Base-by-base conservation (phyloP, 2,888 invertebrate species). In the Urechis unicinctus region DNA sequence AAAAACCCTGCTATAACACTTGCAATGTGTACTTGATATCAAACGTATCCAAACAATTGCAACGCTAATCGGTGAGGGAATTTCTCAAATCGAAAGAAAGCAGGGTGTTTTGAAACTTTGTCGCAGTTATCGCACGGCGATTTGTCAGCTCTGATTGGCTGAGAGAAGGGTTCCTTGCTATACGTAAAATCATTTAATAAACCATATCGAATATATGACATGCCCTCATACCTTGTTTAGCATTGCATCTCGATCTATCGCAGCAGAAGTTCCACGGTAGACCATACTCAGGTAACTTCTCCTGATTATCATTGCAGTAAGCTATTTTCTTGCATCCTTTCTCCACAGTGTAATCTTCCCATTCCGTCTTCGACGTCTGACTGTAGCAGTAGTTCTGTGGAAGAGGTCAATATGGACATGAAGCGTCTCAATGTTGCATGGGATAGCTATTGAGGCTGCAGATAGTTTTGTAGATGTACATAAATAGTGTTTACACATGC, bases 181-280 rank as follows among this genome's bases (percentile, higher is more conserved):
- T 13, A 49, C 30, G 6, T 49, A 9, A 22, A 22, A 51, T 36
- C 36, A 36, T 36, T 9, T 36, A 36, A 36, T 13, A 13, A 36
- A 36, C 6, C 6, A 45, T 21, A 45, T 36, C 13, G 30, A 31
- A 9, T n/a, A n/a, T n/a, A n/a, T n/a, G n/a, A 43, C 50, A n/a
- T 50, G 17, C 9, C 9, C 21, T n/a, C 51, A 47, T 44, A 61
- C 61, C 60, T 22, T 57, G 58, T 31, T 63, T 63, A 48, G 63
- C 61, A 31, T 63, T 63, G 31, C 63, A 63, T 28, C 63, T 45
- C 5, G 59, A 51, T 30, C 51, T 50, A 9, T 59, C 58, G 46
- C 63, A 63, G 53, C 63, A 63, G 58, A 63, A 63, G 56, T 62
- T 62, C 63, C 63, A 63, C 13, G 62, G 61, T 25, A 54, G 53